Evolutionary conservation across 30 jellyfish, hydroid and myxozoan species (phyloP), one percentile per base, ranked within the genome.

Genomic region (Aurelia aurita complex sp. Pacific): DNA sequence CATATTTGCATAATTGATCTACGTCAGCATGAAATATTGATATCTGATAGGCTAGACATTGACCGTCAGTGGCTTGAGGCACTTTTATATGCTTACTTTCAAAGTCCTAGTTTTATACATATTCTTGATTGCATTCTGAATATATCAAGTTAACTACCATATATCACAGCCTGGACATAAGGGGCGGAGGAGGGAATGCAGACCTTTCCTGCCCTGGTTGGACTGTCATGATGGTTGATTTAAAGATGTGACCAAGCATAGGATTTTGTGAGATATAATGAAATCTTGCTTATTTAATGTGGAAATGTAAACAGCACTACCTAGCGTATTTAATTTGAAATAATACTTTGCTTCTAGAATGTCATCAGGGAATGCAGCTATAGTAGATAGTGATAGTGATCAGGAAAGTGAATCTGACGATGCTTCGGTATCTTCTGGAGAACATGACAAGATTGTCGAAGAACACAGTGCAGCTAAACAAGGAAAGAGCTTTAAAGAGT

Each of bases 391-490:
- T n/a, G n/a, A n/a, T n/a, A n/a, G n/a, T n/a, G 65, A 54, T 54
- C 10, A 15, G 10, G 65, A 54, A 8, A 54, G 65, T 54, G 65
- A 54, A 54, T 54, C 15, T 54, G 65, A 54, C 65, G 65, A 54
- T 54, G 65, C 65, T 54, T 54, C 65, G 65, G 65, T 54, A 54
- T 54, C 65, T 54, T 54, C 65, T 54, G 65, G 65, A 54, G 65
- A 54, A 54, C 65, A 54, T 54, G 65, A 54, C 10, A 54, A 54
- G 65, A 54, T 54, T 15, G 65, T 54, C 15, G 65, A 54, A 54
- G 65, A 15, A 54, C 65, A 54, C 65, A 54, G 65, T 54, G 65
- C 65, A 54, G 65, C 65, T 54, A 54, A 54, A 54, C 10, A 54
- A 54, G 65, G 65, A 54, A 15, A 54, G 65, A 54, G 65, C 65